These are phyloP conservation scores for Tragelaphus oryx DNA, from an alignment of 2,797 vertebrate genomes.

Conservation along the genomic window DNA sequence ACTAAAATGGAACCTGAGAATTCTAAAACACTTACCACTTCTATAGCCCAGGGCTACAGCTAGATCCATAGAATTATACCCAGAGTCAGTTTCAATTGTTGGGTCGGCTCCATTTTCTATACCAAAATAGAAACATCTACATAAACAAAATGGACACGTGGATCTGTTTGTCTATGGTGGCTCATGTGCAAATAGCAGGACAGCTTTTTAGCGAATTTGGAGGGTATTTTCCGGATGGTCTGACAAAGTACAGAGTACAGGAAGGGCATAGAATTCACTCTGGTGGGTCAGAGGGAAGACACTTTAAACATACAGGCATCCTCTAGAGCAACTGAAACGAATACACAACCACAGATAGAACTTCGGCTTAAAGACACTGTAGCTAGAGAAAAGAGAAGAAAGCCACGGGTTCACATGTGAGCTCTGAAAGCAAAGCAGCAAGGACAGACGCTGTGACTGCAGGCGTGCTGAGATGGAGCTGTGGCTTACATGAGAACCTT, in stretches of 20 bases:
- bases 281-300: not conserved
- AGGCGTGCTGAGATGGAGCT: not conserved
- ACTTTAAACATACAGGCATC: not conserved
- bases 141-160: slow-evolving; percentile 12
- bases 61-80: slow-evolving; percentile 98
- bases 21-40: slow-evolving; percentile 86
- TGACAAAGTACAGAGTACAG: not conserved
- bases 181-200: not conserved
- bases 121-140: slow-evolving; percentile 50
- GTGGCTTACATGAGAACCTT: rapidly evolving
- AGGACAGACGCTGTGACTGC: not conserved
- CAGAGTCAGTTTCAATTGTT: slow-evolving; percentile 96
- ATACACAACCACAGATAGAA: not conserved
- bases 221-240: not conserved
- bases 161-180: not conserved
- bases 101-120: slow-evolving; percentile 97
- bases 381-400: not conserved
- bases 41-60: slow-evolving; percentile 96
- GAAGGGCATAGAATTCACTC: not conserved
- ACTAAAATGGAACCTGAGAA: not conserved
- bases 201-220: not conserved
- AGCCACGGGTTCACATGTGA: not conserved
- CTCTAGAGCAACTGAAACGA: not conserved
- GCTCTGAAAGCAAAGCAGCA: not conserved
- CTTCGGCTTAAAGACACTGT: not conserved